Evolutionary conservation across 2,797 vertebrate species (phyloP).

Genomic region (Myotis daubentonii): DNA sequence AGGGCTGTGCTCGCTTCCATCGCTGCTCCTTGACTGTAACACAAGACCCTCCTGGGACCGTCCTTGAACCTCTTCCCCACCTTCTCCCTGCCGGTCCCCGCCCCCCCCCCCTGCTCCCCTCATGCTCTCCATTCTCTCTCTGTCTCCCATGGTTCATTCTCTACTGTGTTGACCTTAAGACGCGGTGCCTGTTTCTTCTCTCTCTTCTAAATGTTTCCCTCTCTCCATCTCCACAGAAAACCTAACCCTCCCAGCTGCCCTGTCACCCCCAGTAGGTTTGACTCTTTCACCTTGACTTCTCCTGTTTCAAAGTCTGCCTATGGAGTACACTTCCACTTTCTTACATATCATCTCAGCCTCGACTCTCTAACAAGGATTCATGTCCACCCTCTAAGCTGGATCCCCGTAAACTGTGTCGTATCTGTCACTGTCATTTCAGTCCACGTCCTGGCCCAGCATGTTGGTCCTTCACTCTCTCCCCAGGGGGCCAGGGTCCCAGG

Average conservation of each 20-base stretch:
- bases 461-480: background rate
- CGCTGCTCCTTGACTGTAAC: background rate
- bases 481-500: background rate
- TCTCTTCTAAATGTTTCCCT: background rate
- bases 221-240: background rate
- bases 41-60: background rate
- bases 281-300: background rate
- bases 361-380: background rate
- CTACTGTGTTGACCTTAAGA: background rate
- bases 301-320: background rate
- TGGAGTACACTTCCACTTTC: background rate
- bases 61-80: background rate
- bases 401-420: background rate
- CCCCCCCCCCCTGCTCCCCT: background rate
- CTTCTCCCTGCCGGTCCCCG: too few relatives aligned
- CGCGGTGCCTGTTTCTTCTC: background rate
- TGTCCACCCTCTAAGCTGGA: background rate
- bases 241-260: background rate
- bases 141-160: background rate
- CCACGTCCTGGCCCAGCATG: background rate
- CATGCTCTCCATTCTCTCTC: background rate
- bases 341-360: background rate
- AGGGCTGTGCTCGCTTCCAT: background rate
- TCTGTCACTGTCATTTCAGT: background rate
- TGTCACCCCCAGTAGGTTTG: background rate